Evolutionary conservation across 2,113 vertebrate species (phyloP).

Genomic region (Muntiacus reevesi): DNA sequence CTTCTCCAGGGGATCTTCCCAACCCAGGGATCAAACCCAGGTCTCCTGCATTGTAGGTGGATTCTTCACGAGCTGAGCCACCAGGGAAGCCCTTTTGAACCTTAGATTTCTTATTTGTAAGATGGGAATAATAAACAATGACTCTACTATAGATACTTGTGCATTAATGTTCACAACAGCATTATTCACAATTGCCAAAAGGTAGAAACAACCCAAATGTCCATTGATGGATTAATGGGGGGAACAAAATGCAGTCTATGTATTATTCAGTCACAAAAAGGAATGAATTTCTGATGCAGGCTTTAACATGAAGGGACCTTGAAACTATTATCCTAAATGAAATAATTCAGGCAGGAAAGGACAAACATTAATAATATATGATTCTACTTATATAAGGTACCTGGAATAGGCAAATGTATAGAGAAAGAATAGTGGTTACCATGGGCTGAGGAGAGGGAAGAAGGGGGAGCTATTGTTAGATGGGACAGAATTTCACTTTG

Average conservation of each 20-base stretch:
- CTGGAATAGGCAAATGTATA: neutral
- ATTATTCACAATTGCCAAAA: neutral
- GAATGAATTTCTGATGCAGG: neutral
- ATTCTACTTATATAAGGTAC: neutral
- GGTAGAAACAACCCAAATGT: neutral
- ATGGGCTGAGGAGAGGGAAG: neutral
- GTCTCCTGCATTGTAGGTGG: neutral
- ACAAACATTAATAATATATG: neutral
- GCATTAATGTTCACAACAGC: neutral
- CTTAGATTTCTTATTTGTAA: slow-evolving; percentile 4
- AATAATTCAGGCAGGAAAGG: neutral
- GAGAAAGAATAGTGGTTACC: neutral
- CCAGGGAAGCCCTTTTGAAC: neutral
- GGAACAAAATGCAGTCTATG: neutral
- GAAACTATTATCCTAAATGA: neutral
- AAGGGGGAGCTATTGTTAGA: neutral
- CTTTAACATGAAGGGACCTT: neutral
- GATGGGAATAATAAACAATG: neutral
- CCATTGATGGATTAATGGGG: neutral
- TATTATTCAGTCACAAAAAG: neutral
- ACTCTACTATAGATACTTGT: neutral
- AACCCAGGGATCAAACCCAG: neutral
- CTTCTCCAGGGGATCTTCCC: neutral
- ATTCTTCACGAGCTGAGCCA: neutral
- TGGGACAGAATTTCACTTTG: neutral